Conservation (phyloP, 1,140 invertebrate species). For the Procambarus clarkii region DNA sequence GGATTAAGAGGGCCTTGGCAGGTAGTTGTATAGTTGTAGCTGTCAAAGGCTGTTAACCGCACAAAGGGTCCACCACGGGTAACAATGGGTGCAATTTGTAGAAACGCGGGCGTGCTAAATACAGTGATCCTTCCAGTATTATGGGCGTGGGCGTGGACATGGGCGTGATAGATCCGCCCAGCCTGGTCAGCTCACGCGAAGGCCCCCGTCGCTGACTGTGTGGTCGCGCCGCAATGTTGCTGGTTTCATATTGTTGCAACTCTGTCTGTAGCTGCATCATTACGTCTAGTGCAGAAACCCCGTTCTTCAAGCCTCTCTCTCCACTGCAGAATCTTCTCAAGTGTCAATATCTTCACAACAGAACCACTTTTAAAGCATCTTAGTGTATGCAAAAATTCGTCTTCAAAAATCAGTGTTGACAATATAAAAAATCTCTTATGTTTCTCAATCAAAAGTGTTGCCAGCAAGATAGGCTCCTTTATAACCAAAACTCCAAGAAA, state of each 20-base stretch:
- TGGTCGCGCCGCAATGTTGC: conserved; percentile 55
- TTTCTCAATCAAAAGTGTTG: not conserved
- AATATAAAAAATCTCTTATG: not conserved
- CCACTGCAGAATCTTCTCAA: not conserved
- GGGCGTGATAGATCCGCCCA: conserved; percentile 31
- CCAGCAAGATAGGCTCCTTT: not conserved
- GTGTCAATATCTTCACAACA: conserved; percentile 14
- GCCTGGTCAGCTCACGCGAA: conserved; percentile 40
- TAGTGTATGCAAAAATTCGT: not conserved
- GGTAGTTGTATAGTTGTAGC: conserved; percentile 37
- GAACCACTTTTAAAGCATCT: not conserved
- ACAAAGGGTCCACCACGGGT: conserved; percentile 54
- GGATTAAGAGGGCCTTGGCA: conserved; percentile 13
- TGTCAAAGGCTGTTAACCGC: conserved; percentile 38
- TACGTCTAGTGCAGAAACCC: conserved; percentile 12
- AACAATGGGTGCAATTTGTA: conserved; percentile 45
- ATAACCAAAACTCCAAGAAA: not conserved
- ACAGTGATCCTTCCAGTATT: conserved; percentile 49
- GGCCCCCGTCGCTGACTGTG: conserved; percentile 43
- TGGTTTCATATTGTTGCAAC: conserved; percentile 31
- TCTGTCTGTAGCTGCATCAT: conserved; percentile 27
- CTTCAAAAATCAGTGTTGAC: not conserved
- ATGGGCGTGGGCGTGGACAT: conserved; percentile 31
- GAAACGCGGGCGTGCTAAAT: conserved; percentile 44
- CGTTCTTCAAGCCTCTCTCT: not conserved